Evolutionary conservation across 2,797 vertebrate genomes (phyloP), one percentile per base, ranked within the genome.

Genomic region (Remorina albescens): DNA sequence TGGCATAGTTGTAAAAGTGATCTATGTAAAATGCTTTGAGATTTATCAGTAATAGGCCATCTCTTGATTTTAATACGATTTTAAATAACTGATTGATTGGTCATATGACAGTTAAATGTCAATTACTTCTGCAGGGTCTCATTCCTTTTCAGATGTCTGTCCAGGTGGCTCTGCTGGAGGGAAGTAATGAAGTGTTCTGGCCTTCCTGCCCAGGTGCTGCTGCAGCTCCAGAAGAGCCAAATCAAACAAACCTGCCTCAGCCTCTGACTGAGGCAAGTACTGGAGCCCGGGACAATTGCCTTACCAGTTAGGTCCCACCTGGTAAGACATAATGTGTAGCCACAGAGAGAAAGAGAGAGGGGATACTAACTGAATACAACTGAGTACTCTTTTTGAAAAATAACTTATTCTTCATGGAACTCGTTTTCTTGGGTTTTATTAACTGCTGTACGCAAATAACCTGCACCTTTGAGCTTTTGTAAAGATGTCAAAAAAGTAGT

Each of bases 241-340:
- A 63, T 81, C 78, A 91, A 90, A 90, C 72, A 91, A 54, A 59
- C n/a, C 53, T 41, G 61, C 15, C n/a, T n/a, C n/a, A 59, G 55
- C 37, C 4, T 64, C 8, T 19, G 6, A n/a, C 68, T 15, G 64
- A 70, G 46, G 58, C 65, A 65, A 62, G 57, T 2, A 32, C 64
- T 72, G 8, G 9, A 74, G 62, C 47, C 41, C 56, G 60, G 36
- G 26, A 73, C 57, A 26, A 26, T 65, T 19, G 16, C 49, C 62
- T 76, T 50, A 70, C 55, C 57, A 80, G 68, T 70, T 76, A 82
- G 73, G 56, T 81, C 55, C 57, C 26, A 72, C 58, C 71, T 77
- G 39, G 39, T 67, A 39, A 16, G 16, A 23, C 32, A 39, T 42
- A 16, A 66, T 59, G 55, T 67, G n/a, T 26, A 50, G 39, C 2